Conservation (phyloP, 2,113 vertebrate genomes). For the Mastomys coucha region DNA sequence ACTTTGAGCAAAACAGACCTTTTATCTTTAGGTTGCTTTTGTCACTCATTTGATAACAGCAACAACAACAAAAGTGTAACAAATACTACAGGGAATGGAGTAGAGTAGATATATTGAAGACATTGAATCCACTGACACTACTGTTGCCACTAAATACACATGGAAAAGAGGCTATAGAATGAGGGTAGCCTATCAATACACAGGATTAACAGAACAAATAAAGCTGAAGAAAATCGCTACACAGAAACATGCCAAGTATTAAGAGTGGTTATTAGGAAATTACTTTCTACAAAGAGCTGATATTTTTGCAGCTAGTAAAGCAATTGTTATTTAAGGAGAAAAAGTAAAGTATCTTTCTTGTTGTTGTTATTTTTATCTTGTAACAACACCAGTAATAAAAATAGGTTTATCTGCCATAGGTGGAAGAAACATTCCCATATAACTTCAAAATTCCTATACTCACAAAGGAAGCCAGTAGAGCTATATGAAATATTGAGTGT, state of each 20-base stretch:
- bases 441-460: background rate
- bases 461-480: background rate
- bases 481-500: background rate
- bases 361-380: background rate
- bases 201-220: background rate
- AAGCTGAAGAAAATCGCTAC: background rate
- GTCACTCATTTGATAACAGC: background rate
- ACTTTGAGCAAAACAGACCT: background rate
- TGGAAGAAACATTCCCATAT: background rate
- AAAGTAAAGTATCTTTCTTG: background rate
- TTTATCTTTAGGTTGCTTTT: background rate
- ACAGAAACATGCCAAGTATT: background rate
- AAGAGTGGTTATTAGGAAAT: background rate
- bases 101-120: background rate
- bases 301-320: background rate
- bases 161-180: background rate
- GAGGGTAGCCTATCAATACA: background rate
- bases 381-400: conserved; percentile 21
- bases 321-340: background rate
- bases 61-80: background rate
- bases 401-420: background rate
- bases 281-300: conserved; percentile 2
- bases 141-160: background rate
- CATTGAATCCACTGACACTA: background rate
- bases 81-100: background rate